Base-by-base conservation (phyloP, 2,113 vertebrate genomes). In the Lamprologus tigripictilis region DNA sequence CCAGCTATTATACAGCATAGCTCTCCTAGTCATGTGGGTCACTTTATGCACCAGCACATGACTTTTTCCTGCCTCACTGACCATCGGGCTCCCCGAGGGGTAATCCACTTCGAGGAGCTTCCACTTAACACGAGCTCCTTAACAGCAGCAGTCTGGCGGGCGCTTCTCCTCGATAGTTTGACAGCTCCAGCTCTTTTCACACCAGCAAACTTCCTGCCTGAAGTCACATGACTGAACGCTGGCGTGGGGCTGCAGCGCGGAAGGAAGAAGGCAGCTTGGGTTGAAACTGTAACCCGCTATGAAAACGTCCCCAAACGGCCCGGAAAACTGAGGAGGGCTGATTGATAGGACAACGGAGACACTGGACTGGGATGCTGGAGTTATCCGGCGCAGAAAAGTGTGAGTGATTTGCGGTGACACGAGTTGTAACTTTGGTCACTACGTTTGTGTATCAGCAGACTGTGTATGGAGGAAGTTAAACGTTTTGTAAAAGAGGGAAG, bases 41-140 rank as follows among this genome's bases (percentile, higher is more conserved):
- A 42, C 79, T 76, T 83, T 14, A 80, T 45, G 66, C 91, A 40
- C 11, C 66, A 61, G 86, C 94, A 90, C 93, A 90, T 94, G 94
- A 93, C 91, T 80, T 63, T 2, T 17, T 23, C 35, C 49, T 51
- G 85, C 54, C 37, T 61, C n/a, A 9, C 49, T 47, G 57, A 49
- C 80, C 90, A 57, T 3, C 61, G 1, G 14, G 19, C 80, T 78
- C 49, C 81, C 21, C 23, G 26, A 8, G 8, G 55, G 81, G 3
- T 14, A 21, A 21, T 14, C 40, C 28, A n/a, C 19, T 23, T 58
- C 31, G 11, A 33, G 6, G 14, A 68, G 2, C 26, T 3, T 49
- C 8, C 47, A 3, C 4, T 73, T 23, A 80, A n/a, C 12, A 7
- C 7, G 21, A 1, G 11, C 8, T 35, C 83, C 54, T 26, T 84